Percentiles rank a stretch among this genome's conserved stretches.
phyloP scores from a whole-genome alignment of 2,888 invertebrate species.

The Tachina grossa region DNA sequence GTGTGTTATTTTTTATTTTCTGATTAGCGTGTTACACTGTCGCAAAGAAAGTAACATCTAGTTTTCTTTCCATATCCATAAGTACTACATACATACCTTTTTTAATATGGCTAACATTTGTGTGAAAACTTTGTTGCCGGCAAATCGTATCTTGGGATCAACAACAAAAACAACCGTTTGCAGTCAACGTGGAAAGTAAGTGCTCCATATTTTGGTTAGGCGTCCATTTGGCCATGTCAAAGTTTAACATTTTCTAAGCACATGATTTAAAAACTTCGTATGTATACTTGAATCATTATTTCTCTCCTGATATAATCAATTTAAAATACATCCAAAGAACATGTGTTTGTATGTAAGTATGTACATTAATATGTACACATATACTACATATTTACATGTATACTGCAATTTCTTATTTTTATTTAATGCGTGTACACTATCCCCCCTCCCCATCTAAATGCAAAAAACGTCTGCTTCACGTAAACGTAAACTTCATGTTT shows the following conservation, averaged over 20 bases:
- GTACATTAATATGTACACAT: too few relatives aligned
- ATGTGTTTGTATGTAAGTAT: not conserved
- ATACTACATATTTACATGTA: too few relatives aligned
- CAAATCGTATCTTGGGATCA: slow-evolving; percentile 73
- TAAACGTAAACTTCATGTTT: too few relatives aligned
- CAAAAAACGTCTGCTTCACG: too few relatives aligned
- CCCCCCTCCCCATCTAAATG: too few relatives aligned
- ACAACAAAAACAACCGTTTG: slow-evolving; percentile 67
- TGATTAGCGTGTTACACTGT: not conserved
- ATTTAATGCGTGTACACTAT: too few relatives aligned
- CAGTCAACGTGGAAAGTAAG: slow-evolving; percentile 74
- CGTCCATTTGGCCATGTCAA: not conserved
- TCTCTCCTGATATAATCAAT: not conserved
- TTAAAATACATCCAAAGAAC: not conserved
- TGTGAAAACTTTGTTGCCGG: slow-evolving; percentile 71
- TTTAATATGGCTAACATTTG: slow-evolving; percentile 74
- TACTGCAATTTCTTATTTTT: too few relatives aligned
- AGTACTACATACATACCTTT: too few relatives aligned
- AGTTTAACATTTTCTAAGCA: slow-evolving; percentile 10
- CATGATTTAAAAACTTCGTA: slow-evolving; percentile 4
- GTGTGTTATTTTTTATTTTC: not conserved
- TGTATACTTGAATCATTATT: not conserved
- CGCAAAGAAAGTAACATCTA: not conserved
- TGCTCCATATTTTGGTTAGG: slow-evolving; percentile 18
- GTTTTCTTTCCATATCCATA: slow-evolving; percentile 2